Percentiles rank a stretch among this genome's conserved stretches.
Conservation (phyloP, 2,797 vertebrate species). For the Uromys caudimaculatus region DNA sequence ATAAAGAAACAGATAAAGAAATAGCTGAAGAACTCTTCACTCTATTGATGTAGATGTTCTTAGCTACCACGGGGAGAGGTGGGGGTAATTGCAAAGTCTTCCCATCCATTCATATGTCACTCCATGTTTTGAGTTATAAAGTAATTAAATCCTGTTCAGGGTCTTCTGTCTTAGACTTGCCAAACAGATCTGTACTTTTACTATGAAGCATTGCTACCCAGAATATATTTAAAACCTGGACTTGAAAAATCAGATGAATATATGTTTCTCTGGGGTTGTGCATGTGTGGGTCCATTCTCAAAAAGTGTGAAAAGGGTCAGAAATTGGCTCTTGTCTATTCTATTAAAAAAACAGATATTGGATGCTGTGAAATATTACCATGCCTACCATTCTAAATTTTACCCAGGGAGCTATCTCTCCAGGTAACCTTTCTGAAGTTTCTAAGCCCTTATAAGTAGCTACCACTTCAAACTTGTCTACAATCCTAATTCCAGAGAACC, state of each 20-base stretch:
- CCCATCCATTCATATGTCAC: neutral
- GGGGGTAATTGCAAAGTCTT: conserved; percentile 27
- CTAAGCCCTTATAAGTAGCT: neutral
- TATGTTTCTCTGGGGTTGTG: neutral
- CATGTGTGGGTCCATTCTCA: neutral
- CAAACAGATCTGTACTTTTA: neutral
- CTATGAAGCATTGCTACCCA: neutral
- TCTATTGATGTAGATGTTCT: conserved; percentile 30
- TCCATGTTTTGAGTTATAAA: conserved; percentile 36
- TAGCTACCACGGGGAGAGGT: neutral
- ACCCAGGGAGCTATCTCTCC: neutral
- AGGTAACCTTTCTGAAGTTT: neutral
- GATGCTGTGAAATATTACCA: neutral
- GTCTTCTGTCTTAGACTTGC: neutral
- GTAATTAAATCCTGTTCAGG: neutral
- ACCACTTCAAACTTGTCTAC: neutral
- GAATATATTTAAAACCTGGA: neutral
- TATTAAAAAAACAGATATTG: neutral
- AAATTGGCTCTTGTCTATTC: neutral
- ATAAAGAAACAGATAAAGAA: conserved; percentile 24
- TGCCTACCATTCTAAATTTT: neutral
- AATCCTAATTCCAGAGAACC: neutral
- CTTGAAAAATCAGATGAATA: neutral
- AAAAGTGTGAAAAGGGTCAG: neutral
- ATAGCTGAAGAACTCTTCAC: conserved; percentile 34